phyloP scores from a whole-genome alignment of 2,888 invertebrate genomes.

The Smittia aterrima region DNA sequence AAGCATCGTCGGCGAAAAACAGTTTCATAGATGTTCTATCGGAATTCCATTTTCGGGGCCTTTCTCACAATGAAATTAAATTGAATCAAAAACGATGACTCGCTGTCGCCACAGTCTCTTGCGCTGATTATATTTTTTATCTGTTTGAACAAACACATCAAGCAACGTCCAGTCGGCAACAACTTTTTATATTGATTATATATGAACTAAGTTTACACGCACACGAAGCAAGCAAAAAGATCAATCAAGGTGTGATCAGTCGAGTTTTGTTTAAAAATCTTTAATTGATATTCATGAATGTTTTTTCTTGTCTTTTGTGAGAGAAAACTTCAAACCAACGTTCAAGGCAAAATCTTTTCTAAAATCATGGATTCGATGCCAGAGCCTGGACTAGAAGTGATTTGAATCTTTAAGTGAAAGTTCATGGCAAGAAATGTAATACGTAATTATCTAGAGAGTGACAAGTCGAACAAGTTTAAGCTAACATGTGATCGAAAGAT shows the following conservation, averaged over 20 bases:
- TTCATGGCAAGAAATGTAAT: too few relatives aligned
- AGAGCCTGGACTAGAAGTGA: too few relatives aligned
- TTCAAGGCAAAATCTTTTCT: conserved; percentile 14
- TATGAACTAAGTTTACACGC: not conserved
- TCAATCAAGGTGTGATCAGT: conserved; percentile 29
- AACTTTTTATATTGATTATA: not conserved
- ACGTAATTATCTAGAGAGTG: too few relatives aligned
- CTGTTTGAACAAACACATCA: not conserved
- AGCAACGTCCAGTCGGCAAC: not conserved
- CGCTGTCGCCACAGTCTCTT: not conserved
- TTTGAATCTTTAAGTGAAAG: too few relatives aligned
- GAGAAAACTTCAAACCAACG: not conserved
- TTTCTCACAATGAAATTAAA: not conserved
- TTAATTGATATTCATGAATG: conserved; percentile 33
- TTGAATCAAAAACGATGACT: not conserved
- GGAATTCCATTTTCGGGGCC: not conserved
- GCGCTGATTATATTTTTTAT: conserved; percentile 6
- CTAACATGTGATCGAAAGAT: too few relatives aligned
- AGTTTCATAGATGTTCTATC: too few relatives aligned
- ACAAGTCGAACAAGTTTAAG: too few relatives aligned
- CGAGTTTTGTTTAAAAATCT: not conserved
- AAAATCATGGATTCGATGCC: not conserved
- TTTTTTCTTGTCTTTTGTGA: conserved; percentile 9
- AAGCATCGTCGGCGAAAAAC: not conserved
- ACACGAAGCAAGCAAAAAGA: not conserved